phyloP scores from a whole-genome alignment of 2,888 invertebrate species.

The Agrotis segetum region DNA sequence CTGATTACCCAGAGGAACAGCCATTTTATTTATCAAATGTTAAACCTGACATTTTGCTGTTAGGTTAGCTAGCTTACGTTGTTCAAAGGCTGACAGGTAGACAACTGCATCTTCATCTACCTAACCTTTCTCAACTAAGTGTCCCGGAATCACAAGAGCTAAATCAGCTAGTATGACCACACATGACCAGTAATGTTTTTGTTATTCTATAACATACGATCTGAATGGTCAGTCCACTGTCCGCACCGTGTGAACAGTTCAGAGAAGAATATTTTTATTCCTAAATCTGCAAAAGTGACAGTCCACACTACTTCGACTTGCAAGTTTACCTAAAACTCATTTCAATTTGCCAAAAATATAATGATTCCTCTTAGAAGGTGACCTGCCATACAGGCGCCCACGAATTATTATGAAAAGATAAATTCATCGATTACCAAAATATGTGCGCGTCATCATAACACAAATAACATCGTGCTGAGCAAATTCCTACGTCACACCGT shows the following conservation, averaged over 20 bases:
- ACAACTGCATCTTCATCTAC: background rate
- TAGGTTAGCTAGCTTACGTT: background rate
- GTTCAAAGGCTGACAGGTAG: background rate
- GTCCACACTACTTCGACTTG: background rate
- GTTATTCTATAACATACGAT: background rate
- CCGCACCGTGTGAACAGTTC: background rate
- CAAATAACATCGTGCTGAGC: slow-evolving; percentile 17
- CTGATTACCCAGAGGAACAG: background rate
- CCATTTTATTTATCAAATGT: background rate
- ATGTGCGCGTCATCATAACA: slow-evolving; percentile 3
- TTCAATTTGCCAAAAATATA: background rate
- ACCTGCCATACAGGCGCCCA: background rate
- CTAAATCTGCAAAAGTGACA: background rate
- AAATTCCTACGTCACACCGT: slow-evolving; percentile 15
- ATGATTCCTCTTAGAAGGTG: background rate
- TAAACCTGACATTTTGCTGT: background rate
- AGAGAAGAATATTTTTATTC: background rate
- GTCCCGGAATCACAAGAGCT: background rate
- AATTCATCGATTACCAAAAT: background rate
- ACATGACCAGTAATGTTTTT: too few relatives aligned
- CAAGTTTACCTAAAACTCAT: background rate
- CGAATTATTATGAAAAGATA: background rate
- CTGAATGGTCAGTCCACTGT: background rate
- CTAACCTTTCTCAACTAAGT: background rate
- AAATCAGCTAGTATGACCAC: background rate